Evolutionary conservation across 2,797 vertebrate genomes (phyloP).

Genomic region (Alosa sapidissima): DNA sequence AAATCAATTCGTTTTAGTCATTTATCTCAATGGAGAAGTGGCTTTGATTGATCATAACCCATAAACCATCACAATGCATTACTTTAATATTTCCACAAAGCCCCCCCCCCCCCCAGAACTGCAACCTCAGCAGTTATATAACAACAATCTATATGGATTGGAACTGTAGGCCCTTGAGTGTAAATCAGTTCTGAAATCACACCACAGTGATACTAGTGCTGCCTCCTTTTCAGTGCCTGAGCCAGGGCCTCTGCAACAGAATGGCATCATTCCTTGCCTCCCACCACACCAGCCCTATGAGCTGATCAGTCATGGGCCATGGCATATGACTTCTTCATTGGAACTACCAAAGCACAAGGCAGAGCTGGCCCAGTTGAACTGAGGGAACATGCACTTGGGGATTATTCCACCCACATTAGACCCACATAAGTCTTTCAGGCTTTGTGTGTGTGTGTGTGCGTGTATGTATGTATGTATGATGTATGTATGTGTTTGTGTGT

Average conservation of each 20-base stretch:
- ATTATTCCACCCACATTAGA: background rate
- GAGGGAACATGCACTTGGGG: background rate
- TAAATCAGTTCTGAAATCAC: background rate
- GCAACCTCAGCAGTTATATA: background rate
- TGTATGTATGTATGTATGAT: too few species aligned
- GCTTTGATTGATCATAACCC: too few species aligned
- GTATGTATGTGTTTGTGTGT: too few species aligned
- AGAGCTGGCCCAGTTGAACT: background rate
- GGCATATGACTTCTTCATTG: background rate
- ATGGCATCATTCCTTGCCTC: background rate
- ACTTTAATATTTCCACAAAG: background rate
- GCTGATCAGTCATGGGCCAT: background rate
- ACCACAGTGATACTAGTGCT: background rate
- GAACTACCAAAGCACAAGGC: background rate
- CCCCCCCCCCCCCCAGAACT: background rate
- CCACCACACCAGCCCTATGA: background rate
- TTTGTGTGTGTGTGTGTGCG: background rate
- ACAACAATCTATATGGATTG: background rate
- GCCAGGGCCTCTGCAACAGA: background rate
- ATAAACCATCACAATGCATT: background rate
- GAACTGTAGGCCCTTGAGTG: background rate
- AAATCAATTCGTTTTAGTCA: background rate
- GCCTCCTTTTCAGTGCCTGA: background rate
- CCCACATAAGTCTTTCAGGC: too few species aligned
- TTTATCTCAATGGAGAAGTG: background rate